Percentiles rank a stretch among this genome's conserved stretches.
These are phyloP conservation scores for Phortica okadai DNA, from an alignment of 2,888 invertebrate species.

Conservation along the genomic window DNA sequence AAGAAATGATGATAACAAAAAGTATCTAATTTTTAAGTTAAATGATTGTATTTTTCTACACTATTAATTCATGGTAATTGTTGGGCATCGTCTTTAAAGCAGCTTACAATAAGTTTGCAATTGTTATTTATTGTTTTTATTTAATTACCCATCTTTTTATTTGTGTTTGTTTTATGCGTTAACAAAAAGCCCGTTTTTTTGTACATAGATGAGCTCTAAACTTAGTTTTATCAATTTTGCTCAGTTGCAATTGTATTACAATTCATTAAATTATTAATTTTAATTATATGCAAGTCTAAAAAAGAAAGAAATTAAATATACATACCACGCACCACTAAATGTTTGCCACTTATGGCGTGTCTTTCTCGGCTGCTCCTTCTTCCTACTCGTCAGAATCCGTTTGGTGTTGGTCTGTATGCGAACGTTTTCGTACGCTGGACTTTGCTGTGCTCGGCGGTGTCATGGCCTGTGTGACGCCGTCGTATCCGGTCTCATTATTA, in stretches of 20 bases:
- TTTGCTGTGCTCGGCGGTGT: conserved; percentile 1
- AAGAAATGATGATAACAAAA: background rate
- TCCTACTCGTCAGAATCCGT: background rate
- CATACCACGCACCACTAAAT: conserved; percentile 12
- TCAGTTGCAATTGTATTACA: conserved; percentile 15
- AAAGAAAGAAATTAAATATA: background rate
- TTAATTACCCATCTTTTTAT: background rate
- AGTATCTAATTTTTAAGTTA: conserved; percentile 15
- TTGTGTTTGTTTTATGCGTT: background rate
- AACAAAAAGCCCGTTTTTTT: background rate
- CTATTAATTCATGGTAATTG: conserved; percentile 1
- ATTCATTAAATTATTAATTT: conserved; percentile 15
- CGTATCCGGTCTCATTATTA: conserved; percentile 42
- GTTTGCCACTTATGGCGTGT: too few species aligned
- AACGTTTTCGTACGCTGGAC: background rate
- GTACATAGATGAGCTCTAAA: conserved; percentile 13
- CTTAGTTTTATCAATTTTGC: conserved; percentile 13
- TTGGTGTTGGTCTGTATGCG: conserved; percentile 52
- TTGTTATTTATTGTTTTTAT: conserved; percentile 43
- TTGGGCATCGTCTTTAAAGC: background rate
- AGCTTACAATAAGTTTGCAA: conserved; percentile 45
- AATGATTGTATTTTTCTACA: background rate
- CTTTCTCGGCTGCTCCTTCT: too few species aligned
- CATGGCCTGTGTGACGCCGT: conserved; percentile 49
- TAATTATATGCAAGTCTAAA: background rate